Evolutionary conservation across 2,113 vertebrate genomes (phyloP).

Genomic region (Nestor notabilis): DNA sequence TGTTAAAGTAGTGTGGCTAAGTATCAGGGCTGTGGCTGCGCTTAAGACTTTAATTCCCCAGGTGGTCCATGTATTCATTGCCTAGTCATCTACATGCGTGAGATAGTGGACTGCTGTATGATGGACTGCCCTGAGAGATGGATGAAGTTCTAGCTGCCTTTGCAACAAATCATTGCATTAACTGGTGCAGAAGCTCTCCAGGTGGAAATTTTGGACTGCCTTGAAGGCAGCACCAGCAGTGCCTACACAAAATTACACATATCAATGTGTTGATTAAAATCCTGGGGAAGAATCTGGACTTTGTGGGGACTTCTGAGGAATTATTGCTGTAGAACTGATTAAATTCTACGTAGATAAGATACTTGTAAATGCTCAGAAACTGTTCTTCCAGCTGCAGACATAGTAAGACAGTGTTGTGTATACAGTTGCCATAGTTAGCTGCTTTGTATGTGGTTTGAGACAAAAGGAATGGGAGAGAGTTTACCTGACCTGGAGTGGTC

Average conservation of each 20-base stretch:
- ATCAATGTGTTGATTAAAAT: background rate
- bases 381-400: background rate
- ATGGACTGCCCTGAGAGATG: background rate
- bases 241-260: background rate
- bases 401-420: background rate
- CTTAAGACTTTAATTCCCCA: background rate
- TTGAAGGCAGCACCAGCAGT: background rate
- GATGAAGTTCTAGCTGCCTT: background rate
- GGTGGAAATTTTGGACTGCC: background rate
- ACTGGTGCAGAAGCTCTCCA: background rate
- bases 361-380: background rate
- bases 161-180: background rate
- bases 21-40: background rate
- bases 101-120: background rate
- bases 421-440: too few relatives aligned
- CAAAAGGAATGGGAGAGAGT: background rate
- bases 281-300: background rate
- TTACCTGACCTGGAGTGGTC: background rate
- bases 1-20: background rate
- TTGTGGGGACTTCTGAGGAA: background rate
- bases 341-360: background rate
- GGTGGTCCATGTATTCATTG: background rate
- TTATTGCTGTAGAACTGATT: background rate
- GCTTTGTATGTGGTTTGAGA: background rate
- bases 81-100: background rate